These are phyloP conservation scores for Grus americana DNA, from an alignment of 2,113 vertebrate species.

Conservation along the genomic window DNA sequence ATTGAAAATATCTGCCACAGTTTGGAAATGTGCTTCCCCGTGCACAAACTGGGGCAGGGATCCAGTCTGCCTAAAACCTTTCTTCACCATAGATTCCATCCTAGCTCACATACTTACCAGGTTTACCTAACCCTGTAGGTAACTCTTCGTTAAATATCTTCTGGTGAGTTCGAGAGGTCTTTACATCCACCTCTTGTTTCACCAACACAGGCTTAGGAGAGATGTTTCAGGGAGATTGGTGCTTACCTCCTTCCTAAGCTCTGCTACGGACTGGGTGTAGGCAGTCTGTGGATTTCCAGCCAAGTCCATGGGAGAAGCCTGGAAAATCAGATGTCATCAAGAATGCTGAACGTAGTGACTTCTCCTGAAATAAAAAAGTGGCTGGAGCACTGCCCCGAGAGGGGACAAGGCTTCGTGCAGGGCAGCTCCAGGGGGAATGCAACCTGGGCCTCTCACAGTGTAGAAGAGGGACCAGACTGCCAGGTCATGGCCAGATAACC, in stretches of 20 bases:
- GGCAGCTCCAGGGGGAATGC: not conserved
- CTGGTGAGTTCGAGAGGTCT: not conserved
- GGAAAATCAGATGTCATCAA: not conserved
- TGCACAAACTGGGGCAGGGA: not conserved
- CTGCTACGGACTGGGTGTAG: not conserved
- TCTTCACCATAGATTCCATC: not conserved
- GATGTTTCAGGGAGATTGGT: not conserved
- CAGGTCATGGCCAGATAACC: not conserved
- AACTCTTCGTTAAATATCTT: not conserved
- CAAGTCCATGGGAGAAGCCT: not conserved
- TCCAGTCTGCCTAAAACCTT: not conserved
- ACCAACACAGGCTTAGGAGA: not conserved
- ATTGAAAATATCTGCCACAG: not conserved
- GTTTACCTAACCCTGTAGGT: not conserved
- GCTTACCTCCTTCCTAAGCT: not conserved
- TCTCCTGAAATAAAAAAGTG: not conserved
- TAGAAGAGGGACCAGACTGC: not conserved
- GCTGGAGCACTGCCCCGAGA: not conserved
- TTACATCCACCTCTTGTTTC: not conserved
- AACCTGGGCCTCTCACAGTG: rapidly evolving
- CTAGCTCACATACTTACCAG: not conserved
- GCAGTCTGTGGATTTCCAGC: not conserved
- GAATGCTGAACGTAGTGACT: not conserved
- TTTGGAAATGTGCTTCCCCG: not conserved
- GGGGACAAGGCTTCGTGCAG: not conserved